Evolutionary conservation across 2,888 invertebrate genomes (phyloP), one percentile per base, ranked within the genome.

Genomic region (Lasioglossum marginatum): DNA sequence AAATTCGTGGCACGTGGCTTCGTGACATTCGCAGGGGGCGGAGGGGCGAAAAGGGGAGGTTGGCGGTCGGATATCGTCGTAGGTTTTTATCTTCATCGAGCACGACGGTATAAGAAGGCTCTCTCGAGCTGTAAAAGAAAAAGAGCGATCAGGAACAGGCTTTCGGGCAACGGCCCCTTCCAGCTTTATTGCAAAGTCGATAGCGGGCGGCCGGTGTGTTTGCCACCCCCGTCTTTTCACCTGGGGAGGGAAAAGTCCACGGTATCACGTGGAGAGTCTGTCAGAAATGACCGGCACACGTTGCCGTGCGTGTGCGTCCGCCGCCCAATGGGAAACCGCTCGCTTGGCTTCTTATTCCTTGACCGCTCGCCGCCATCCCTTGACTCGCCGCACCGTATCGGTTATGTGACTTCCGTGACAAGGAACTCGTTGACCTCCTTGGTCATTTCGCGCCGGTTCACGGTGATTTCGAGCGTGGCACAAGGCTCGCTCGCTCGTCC

Each of bases 141-240:
- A 70, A 63, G 27, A 71, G 79, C 72, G 81, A 71, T 75, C 74
- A 74, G 71, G 34, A 66, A 52, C 63, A 16, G 52, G 48, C 43
- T 78, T 87, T 82, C 80, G 80, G 73, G 40, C 87, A 80, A 75
- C 63, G 82, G 76, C 75, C 82, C 78, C 82, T 77, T 14, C 27
- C 40, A 40, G 76, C 68, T 75, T 82, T 85, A 85, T 85, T 31
- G 77, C 19, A 72, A 77, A 82, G 82, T 85, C 82, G 82, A 87
- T 85, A 85, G 27, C 8, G 2, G 14, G 14, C 12, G 40, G 31
- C 16, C 19, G 70, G 16, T 31, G 68, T 40, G 27, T 81, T 66
- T 60, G 34, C 27, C 31, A 57, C 34, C 45, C 2, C 45, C 43
- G 27, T 19, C 63, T 74, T 14, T 52, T 14, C 71, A 63, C 43